phyloP scores from a whole-genome alignment of 2,113 vertebrate genomes.

The Pygoscelis adeliae region DNA sequence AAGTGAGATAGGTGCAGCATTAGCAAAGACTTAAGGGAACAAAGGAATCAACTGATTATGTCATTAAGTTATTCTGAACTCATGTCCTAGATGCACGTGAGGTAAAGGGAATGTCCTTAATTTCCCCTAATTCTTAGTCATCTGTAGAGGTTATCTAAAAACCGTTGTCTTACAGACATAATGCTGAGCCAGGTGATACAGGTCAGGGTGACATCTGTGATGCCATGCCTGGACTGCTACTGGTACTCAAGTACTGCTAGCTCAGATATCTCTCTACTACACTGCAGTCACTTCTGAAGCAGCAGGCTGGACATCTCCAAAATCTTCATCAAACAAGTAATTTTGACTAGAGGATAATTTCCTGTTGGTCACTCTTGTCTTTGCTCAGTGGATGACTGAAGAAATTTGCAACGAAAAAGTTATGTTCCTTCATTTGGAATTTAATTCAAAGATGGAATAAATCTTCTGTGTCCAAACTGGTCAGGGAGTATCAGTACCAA shows the following conservation, averaged over 20 bases:
- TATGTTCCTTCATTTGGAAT: background rate
- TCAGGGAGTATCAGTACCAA: background rate
- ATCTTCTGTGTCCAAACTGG: background rate
- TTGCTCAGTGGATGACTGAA: background rate
- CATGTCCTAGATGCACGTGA: too few relatives aligned
- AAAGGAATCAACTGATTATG: too few relatives aligned
- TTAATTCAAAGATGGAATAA: background rate
- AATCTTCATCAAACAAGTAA: background rate
- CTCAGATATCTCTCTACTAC: background rate
- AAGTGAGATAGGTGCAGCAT: too few relatives aligned
- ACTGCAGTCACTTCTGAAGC: background rate
- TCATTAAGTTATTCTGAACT: background rate
- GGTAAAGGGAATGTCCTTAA: background rate
- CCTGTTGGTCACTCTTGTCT: background rate
- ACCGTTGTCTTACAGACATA: background rate
- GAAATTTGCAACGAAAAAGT: background rate
- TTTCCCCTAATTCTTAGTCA: too few relatives aligned
- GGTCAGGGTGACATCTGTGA: background rate
- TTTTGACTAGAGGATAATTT: background rate
- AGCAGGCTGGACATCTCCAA: background rate
- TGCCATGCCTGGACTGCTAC: too few relatives aligned
- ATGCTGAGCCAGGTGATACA: background rate
- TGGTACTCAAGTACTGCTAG: background rate
- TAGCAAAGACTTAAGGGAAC: too few relatives aligned
- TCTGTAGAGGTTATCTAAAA: background rate